Percentiles rank a stretch among this genome's conserved stretches.
Evolutionary conservation across 2,888 invertebrate genomes (phyloP).

Genomic region (Acanthosepion lycidas): DNA sequence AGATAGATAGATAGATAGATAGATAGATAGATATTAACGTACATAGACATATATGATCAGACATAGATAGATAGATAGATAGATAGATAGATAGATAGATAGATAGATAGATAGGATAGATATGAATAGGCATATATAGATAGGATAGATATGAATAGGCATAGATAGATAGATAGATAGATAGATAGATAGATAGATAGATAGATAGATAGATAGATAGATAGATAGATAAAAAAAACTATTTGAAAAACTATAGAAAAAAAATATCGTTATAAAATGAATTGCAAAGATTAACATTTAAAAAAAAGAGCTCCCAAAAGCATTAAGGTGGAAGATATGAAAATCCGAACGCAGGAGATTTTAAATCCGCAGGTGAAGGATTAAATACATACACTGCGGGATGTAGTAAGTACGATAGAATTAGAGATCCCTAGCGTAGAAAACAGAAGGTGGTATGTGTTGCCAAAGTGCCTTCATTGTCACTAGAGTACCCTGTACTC

Average conservation of each 20-base stretch:
- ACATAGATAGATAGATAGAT: not conserved
- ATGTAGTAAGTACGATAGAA: too few relatives aligned
- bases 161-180: too few relatives aligned
- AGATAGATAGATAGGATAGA: not conserved
- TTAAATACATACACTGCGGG: not conserved
- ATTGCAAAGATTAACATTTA: not conserved
- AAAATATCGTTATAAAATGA: not conserved
- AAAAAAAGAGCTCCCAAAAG: not conserved
- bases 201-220: too few relatives aligned
- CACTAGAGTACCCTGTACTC: not conserved
- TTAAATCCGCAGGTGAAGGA: not conserved
- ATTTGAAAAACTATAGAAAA: not conserved
- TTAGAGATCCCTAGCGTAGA: not conserved
- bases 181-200: too few relatives aligned
- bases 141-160: too few relatives aligned
- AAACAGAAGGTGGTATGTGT: not conserved
- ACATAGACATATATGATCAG: not conserved
- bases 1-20: not conserved
- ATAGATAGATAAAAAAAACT: not conserved
- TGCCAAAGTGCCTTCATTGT: not conserved
- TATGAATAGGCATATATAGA: not conserved
- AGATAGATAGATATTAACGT: not conserved
- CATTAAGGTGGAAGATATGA: not conserved
- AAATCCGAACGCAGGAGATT: not conserved
- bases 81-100: not conserved